Percentiles rank a stretch among this genome's conserved stretches.
phyloP scores from a whole-genome alignment of 2,797 vertebrate genomes.

The Rousettus madagascariensis region DNA sequence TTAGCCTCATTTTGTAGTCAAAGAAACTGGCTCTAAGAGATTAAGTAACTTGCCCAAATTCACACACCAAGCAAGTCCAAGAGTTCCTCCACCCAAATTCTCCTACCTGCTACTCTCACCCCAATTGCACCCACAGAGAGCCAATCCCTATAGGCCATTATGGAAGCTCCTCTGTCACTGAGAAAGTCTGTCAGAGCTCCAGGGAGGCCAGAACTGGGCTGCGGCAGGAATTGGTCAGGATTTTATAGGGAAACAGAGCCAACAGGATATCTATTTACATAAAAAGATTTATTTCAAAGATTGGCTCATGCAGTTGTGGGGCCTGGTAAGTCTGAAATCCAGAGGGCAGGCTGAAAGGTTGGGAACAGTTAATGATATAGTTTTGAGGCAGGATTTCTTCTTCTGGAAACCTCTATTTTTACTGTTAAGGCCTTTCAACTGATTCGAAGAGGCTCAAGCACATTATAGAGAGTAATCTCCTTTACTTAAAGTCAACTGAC shows the following conservation, averaged over 20 bases:
- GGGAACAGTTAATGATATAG: background rate
- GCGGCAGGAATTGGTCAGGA: background rate
- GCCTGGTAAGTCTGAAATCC: background rate
- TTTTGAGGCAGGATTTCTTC: background rate
- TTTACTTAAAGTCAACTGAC: background rate
- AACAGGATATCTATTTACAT: background rate
- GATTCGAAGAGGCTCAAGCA: background rate
- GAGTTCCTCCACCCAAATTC: background rate
- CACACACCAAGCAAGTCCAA: background rate
- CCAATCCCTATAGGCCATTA: background rate
- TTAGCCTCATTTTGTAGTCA: background rate
- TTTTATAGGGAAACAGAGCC: background rate
- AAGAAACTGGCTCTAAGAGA: background rate
- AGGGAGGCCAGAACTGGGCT: background rate
- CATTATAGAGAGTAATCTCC: background rate
- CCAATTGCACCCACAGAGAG: too few relatives aligned
- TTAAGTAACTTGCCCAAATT: background rate
- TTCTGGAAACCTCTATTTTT: background rate
- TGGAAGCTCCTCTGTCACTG: background rate
- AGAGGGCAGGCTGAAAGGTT: background rate
- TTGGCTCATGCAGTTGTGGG: background rate
- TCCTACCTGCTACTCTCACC: background rate
- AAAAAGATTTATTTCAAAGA: background rate
- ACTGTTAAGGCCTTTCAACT: background rate
- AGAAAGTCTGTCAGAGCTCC: background rate